Base-by-base conservation (phyloP, 2,797 vertebrate genomes). In the Babyrousa celebensis region DNA sequence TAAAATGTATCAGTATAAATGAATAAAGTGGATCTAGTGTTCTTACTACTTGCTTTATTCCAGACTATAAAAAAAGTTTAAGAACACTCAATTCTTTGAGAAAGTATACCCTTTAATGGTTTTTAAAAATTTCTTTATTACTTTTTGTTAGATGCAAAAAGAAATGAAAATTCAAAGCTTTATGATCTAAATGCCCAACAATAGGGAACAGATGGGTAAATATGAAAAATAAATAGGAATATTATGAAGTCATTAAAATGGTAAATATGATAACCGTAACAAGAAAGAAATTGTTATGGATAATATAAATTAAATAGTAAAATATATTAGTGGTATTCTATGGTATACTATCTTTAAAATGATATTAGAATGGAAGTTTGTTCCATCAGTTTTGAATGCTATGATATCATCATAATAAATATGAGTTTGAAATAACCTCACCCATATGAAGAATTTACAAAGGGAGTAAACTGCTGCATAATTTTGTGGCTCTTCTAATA, bases 111-210 rank as follows among this genome's bases (percentile, higher is more conserved):
- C 25, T 94, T 95, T 79, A 74, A 32, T 21, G 79, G 89, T 5
- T 21, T 88, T 95, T 92, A n/a, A 85, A 56, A 56, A 29, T 36
- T 88, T 74, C 82, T 80, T 94, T 95, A 15, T 15, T 85, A 82
- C 32, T 40, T 93, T 95, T 48, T 70, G 27, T 17, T 60, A 60
- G 20, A 36, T n/a, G 15, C 18, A 75, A 71, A 86, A 91, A 85
- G 11, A 94, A 43, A 85, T 67, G 9, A 91, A 92, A 85, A 85
- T 60, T 89, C 1, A 40, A 71, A 94, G 71, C 68, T 92, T 92
- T 85, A 58, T 6, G 77, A 63, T 65, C 12, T 23, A 75, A 70
- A 89, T 48, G 14, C 43, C 12, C 5, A 88, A 54, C 4, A 92
- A 15, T 18, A 75, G 11, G 62, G 0, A 3, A 88, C 17, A 60